phyloP scores from a whole-genome alignment of 2,113 vertebrate genomes.

The Cryptoleucopteryx plumbea region DNA sequence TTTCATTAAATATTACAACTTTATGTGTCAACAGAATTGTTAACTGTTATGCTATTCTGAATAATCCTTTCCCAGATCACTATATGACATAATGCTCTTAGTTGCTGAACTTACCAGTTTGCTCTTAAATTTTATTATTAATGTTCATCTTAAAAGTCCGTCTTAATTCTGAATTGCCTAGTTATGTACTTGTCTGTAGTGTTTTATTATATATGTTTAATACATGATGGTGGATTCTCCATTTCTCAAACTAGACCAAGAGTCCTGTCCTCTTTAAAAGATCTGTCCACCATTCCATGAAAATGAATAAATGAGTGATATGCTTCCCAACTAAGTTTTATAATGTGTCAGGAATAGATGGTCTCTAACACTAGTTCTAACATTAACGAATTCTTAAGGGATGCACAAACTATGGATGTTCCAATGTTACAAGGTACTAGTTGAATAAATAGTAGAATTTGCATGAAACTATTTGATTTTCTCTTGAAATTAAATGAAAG shows the following conservation, averaged over 20 bases:
- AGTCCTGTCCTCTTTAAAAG: background rate
- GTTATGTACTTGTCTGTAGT: background rate
- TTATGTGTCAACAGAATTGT: background rate
- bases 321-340: background rate
- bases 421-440: background rate
- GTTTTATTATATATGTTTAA: background rate
- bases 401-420: background rate
- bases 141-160: background rate
- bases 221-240: background rate
- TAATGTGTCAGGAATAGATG: background rate
- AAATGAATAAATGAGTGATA: background rate
- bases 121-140: background rate
- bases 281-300: background rate
- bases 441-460: background rate
- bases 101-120: background rate
- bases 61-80: background rate
- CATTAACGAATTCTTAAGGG: background rate
- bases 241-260: background rate
- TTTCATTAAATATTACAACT: background rate
- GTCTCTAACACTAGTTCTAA: background rate
- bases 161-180: background rate
- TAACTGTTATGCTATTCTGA: background rate
- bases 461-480: background rate
- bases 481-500: background rate
- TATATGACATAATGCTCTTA: background rate